A percentile compares a stretch with the other conserved stretches of the same genome.
Conservation (phyloP, 2,113 vertebrate genomes). For the Diadophis punctatus region DNA sequence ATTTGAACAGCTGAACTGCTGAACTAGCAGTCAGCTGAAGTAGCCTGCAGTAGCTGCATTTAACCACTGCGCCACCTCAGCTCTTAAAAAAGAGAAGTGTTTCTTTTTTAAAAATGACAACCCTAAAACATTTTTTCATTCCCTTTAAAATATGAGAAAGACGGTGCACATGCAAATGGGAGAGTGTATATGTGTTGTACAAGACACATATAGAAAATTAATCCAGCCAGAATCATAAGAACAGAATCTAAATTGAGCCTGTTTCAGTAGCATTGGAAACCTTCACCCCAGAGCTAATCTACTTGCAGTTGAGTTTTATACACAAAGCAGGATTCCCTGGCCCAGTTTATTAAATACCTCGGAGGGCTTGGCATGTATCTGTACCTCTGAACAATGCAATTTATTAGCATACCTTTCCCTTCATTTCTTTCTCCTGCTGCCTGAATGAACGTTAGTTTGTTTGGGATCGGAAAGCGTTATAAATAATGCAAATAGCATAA, state of each 20-base stretch:
- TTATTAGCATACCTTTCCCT: slow-evolving; percentile 47
- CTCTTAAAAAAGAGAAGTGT: too few relatives aligned
- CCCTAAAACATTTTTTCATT: slow-evolving; percentile 26
- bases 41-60: too few relatives aligned
- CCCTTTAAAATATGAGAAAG: slow-evolving; percentile 51
- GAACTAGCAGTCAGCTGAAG: too few relatives aligned
- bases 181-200: slow-evolving; percentile 51
- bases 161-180: neutral
- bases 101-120: neutral
- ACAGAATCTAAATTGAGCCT: slow-evolving; percentile 63
- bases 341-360: slow-evolving; percentile 62
- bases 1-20: too few relatives aligned
- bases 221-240: slow-evolving; percentile 49
- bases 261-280: slow-evolving; percentile 58
- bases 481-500: slow-evolving; percentile 49
- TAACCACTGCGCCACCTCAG: too few relatives aligned
- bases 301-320: slow-evolving; percentile 58
- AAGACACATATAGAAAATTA: slow-evolving; percentile 67
- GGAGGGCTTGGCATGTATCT: slow-evolving; percentile 51
- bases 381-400: slow-evolving; percentile 52
- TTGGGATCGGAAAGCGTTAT: slow-evolving; percentile 28
- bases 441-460: slow-evolving; percentile 39
- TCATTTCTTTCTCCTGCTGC: slow-evolving; percentile 40
- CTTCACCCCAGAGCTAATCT: slow-evolving; percentile 57
- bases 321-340: slow-evolving; percentile 56